Evolutionary conservation across 2,113 vertebrate species (phyloP), one percentile per base, ranked within the genome.

Genomic region (Actinemys pallida): DNA sequence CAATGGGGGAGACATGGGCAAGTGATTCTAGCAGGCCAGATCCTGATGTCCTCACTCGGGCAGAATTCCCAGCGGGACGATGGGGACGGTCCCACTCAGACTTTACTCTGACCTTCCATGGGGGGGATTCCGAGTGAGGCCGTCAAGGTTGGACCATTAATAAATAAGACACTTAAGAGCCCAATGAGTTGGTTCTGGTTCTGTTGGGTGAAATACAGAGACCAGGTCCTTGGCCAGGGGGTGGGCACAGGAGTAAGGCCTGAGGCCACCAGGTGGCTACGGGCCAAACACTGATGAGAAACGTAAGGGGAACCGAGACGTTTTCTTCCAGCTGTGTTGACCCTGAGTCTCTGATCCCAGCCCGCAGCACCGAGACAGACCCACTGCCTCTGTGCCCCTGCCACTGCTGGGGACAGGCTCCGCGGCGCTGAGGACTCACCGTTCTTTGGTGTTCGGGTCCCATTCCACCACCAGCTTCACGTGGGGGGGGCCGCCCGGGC

Each of bases 401-500:
- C 9, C 16, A 0, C 79, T 22, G 22, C 25, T 11, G 2, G 6
- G 10, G 3, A 3, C 45, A 16, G 45, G 14, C 62, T 3, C 2
- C 22, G 0, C 1, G n/a, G 16, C 1, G 0, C 6, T 1, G 2
- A 59, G 72, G 1, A 98, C 99, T 98, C 97, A 99, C 99, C 99
- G 97, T 96, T 99, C 99, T 96, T 99, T 99, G 93, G 98, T 96
- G 94, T 97, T 97, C 53, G 93, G 35, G 50, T 99, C 99, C 99
- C 99, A 99, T 94, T 99, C 99, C 22, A 99, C 97, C 0, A 98
- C 99, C 97, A 99, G 98, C 96, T 99, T 99, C 95, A 99, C 97
- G 0, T 99, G 99, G 0, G 98, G 98, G 14, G 99, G 99, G n/a
- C 99, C 99, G 22, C 99, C 99, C 0, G 97, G 94, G 82, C 98